phyloP scores from a whole-genome alignment of 1,140 invertebrate genomes.

The Macrosteles quadrilineatus region DNA sequence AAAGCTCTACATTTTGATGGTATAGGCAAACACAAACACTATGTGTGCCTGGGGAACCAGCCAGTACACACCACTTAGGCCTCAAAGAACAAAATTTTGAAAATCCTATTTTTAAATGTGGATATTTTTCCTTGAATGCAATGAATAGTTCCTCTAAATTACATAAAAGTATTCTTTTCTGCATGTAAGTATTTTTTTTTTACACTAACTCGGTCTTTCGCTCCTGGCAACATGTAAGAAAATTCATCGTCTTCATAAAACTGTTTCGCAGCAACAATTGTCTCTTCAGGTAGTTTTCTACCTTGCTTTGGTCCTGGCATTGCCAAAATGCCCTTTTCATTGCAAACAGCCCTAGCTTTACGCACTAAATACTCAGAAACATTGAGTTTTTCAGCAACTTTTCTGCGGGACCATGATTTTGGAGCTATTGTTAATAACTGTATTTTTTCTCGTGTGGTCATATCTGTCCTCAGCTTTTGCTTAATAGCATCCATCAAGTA shows the following conservation, averaged over 20 bases:
- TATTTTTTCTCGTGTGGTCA: neutral
- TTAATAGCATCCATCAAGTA: neutral
- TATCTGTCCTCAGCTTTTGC: neutral
- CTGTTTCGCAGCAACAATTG: neutral
- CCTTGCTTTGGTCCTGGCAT: no score
- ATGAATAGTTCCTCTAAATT: neutral
- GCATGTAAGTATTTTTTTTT: no score
- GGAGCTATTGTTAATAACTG: neutral
- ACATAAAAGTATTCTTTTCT: neutral
- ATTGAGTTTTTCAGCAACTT: no score
- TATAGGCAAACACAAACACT: neutral
- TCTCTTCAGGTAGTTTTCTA: no score
- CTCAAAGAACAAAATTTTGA: neutral
- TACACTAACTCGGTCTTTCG: conserved; percentile 1
- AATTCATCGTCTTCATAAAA: conserved; percentile 12
- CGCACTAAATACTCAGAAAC: no score
- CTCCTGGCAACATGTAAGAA: conserved; percentile 10
- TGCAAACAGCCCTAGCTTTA: no score
- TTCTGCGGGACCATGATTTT: no score
- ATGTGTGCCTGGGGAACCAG: neutral
- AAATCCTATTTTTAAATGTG: neutral
- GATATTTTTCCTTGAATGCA: neutral
- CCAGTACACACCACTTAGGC: neutral
- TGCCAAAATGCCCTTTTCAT: no score
- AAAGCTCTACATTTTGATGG: neutral